Evolutionary conservation across 2,113 vertebrate genomes (phyloP).

Genomic region (Lampris incognitus): DNA sequence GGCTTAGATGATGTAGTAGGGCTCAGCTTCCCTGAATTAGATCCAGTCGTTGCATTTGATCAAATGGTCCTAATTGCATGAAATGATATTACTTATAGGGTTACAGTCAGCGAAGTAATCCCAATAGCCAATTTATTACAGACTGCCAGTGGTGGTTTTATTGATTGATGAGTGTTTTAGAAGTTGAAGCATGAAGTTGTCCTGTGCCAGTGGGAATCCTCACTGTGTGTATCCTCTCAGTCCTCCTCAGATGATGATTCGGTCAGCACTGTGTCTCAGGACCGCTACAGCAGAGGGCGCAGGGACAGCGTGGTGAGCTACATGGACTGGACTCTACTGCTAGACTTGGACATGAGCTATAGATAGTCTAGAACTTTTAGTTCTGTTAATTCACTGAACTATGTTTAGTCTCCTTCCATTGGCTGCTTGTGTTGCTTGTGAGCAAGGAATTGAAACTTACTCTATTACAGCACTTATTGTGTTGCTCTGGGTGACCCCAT

Average conservation of each 20-base stretch:
- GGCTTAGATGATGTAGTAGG: background rate
- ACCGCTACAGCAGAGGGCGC: constrained; percentile 76
- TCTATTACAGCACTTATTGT: background rate
- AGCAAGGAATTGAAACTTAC: background rate
- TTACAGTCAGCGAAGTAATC: constrained; percentile 22
- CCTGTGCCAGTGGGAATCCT: constrained; percentile 20
- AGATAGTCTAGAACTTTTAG: background rate
- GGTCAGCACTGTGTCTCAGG: constrained; percentile 84
- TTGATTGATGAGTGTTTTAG: background rate
- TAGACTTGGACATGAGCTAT: background rate
- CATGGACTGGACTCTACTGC: constrained; percentile 8
- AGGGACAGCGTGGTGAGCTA: constrained; percentile 89
- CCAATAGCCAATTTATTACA: constrained; percentile 21
- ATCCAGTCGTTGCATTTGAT: constrained; percentile 7
- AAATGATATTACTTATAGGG: background rate
- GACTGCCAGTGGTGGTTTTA: constrained; percentile 28
- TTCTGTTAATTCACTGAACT: constrained; percentile 4
- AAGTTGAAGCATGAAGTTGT: constrained; percentile 36
- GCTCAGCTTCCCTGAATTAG: constrained; percentile 1
- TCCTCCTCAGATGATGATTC: constrained; percentile 85
- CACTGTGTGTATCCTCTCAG: constrained; percentile 69
- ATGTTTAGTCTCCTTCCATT: background rate
- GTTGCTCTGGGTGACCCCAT: background rate
- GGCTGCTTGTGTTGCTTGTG: background rate
- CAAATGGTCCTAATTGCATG: constrained; percentile 39